Evolutionary conservation across 2,113 vertebrate species (phyloP).

Genomic region (Collichthys lucidus): DNA sequence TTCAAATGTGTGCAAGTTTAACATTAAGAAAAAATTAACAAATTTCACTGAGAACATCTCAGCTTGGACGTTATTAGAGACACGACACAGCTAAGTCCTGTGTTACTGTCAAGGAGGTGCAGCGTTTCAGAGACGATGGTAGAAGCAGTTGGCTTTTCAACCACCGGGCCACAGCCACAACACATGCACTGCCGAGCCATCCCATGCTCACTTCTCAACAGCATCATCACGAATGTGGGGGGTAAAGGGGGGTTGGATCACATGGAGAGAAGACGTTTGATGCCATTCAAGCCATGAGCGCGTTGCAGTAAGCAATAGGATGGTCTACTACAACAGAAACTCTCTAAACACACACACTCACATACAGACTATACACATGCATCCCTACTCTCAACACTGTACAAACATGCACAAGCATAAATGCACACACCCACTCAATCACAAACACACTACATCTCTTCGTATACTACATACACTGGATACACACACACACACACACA

Average conservation of each 20-base stretch:
- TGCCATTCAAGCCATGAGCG: constrained; percentile 56
- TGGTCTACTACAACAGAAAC: constrained; percentile 71
- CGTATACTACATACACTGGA: background rate
- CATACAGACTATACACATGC: constrained; percentile 35
- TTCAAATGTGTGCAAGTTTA: constrained; percentile 1
- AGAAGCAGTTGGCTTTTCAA: constrained; percentile 76
- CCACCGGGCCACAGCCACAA: constrained; percentile 75
- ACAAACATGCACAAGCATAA: constrained; percentile 50
- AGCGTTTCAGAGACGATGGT: constrained; percentile 75
- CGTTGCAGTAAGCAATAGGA: constrained; percentile 85
- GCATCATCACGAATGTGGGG: constrained; percentile 34
- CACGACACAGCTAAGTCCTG: constrained; percentile 14
- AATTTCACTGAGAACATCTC: background rate
- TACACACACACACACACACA: background rate
- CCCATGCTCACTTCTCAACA: constrained; percentile 66
- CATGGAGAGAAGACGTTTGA: constrained; percentile 31
- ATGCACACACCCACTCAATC: constrained; percentile 15
- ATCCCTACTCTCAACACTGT: constrained; percentile 6
- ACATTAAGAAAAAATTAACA: background rate
- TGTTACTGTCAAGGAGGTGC: constrained; percentile 54
- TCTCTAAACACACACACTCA: constrained; percentile 27
- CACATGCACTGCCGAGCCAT: constrained; percentile 83
- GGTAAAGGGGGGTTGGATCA: constrained; percentile 21
- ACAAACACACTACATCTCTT: constrained; percentile 24
- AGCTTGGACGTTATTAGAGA: background rate